phyloP scores from a whole-genome alignment of 2,113 vertebrate species.

The Limanda limanda region DNA sequence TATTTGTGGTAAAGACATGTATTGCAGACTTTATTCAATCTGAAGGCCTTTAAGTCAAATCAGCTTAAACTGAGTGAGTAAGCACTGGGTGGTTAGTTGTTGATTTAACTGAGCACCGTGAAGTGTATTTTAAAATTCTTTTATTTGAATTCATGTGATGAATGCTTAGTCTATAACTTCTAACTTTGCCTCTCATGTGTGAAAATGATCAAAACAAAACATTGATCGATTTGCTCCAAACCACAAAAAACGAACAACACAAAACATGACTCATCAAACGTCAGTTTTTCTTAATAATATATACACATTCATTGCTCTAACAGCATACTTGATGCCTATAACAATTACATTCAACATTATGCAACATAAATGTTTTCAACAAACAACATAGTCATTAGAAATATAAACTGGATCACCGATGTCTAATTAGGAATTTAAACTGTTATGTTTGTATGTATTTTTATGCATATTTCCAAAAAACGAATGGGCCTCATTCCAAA shows the following conservation, averaged over 20 bases:
- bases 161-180: neutral
- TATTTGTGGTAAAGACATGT: neutral
- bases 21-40: neutral
- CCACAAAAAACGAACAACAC: neutral
- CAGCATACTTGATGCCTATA: neutral
- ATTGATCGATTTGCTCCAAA: no score
- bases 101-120: neutral
- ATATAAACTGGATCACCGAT: no score
- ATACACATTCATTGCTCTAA: neutral
- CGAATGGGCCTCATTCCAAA: no score
- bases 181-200: no score
- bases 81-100: no score
- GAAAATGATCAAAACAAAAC: no score
- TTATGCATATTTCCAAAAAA: neutral
- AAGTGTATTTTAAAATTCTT: neutral
- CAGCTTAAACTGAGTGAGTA: neutral
- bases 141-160: neutral
- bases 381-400: no score
- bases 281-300: neutral
- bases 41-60: neutral
- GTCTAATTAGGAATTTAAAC: no score
- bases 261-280: neutral
- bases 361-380: neutral
- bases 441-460: neutral
- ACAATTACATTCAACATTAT: no score